These are phyloP conservation scores for Semibalanus balanoides DNA, from an alignment of 1,140 invertebrate genomes.

Conservation along the genomic window DNA sequence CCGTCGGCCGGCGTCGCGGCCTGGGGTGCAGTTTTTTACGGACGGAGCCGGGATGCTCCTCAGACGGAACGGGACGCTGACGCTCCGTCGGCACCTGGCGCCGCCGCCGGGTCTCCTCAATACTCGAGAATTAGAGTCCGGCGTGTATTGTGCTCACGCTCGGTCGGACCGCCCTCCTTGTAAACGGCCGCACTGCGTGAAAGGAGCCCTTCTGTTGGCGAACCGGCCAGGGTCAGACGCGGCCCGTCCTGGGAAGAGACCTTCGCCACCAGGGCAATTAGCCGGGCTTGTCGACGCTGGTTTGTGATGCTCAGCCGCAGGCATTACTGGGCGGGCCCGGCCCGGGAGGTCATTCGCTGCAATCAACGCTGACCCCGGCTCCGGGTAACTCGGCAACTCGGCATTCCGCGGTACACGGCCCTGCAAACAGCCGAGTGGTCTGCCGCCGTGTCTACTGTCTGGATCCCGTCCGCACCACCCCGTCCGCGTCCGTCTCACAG, in stretches of 20 bases:
- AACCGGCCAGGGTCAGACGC: background rate
- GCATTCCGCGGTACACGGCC: background rate
- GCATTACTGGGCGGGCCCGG: background rate
- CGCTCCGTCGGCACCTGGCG: too few species aligned
- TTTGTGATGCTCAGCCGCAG: background rate
- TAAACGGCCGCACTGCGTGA: background rate
- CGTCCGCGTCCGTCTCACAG: too few species aligned
- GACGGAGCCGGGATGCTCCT: too few species aligned
- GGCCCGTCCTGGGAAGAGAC: background rate
- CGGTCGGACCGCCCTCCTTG: background rate
- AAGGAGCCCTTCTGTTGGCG: background rate
- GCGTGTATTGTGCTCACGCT: background rate
- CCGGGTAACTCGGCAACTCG: too few species aligned
- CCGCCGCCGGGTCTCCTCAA: background rate
- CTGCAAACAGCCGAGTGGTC: background rate
- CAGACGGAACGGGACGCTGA: too few species aligned
- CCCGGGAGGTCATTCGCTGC: background rate
- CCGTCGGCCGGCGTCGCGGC: background rate
- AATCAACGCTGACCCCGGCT: background rate
- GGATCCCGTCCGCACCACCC: too few species aligned
- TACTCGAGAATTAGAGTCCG: background rate
- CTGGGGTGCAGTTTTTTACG: background rate
- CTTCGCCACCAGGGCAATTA: background rate
- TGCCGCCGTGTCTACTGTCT: background rate
- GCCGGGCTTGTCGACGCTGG: background rate